phyloP scores from a whole-genome alignment of 2,797 vertebrate species.

The Hybognathus amarus region DNA sequence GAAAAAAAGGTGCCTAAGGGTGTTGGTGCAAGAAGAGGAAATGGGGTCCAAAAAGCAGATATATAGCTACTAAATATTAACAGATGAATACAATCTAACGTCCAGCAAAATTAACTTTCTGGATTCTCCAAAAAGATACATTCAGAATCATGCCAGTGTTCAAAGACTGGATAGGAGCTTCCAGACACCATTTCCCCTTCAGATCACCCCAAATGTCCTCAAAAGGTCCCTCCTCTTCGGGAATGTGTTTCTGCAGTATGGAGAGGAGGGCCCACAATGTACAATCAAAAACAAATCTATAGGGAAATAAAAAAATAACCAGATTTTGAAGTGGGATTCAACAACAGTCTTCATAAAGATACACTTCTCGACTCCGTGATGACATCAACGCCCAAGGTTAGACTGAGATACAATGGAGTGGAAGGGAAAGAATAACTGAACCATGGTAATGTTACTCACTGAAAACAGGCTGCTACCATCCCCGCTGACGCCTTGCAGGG shows the following conservation, averaged over 20 bases:
- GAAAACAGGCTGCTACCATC: conserved; percentile 81
- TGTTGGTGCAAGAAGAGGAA: conserved; percentile 32
- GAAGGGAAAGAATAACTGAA: conserved; percentile 11
- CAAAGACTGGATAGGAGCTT: conserved; percentile 60
- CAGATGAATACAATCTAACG: conserved; percentile 57
- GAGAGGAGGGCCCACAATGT: conserved; percentile 46
- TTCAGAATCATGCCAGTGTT: conserved; percentile 78
- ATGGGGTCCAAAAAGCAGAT: conserved; percentile 17
- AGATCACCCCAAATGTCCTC: conserved; percentile 3
- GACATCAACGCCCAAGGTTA: conserved; percentile 11
- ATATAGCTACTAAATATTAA: conserved; percentile 22
- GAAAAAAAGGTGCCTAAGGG: conserved; percentile 24
- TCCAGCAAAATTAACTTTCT: conserved; percentile 50
- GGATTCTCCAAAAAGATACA: conserved; percentile 66
- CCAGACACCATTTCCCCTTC: background rate
- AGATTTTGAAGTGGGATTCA: conserved; percentile 4
- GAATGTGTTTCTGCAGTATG: conserved; percentile 68
- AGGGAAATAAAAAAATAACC: conserved; percentile 18
- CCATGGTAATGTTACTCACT: conserved; percentile 64
- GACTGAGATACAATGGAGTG: conserved; percentile 44
- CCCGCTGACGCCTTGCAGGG: conserved; percentile 69
- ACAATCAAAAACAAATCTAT: conserved; percentile 37
- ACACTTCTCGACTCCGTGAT: conserved; percentile 45
- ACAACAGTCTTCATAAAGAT: conserved; percentile 22
- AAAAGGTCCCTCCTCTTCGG: conserved; percentile 44